Conservation (phyloP, 2,888 invertebrate species). For the Yponomeuta malinellus region DNA sequence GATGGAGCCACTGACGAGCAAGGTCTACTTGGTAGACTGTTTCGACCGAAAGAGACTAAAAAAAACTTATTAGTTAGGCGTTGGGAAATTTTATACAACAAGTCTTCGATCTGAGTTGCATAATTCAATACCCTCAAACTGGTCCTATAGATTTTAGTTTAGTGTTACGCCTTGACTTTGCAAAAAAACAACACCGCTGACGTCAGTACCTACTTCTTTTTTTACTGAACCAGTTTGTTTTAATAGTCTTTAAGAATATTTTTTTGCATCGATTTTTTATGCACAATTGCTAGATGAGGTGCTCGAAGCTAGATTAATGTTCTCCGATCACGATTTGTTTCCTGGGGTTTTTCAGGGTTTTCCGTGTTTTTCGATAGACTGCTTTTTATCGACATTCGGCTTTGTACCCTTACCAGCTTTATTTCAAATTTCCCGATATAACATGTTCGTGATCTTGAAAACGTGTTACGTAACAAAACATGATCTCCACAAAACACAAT, state of each 20-base stretch:
- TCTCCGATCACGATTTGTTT: not conserved
- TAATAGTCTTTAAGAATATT: not conserved
- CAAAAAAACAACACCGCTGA: not conserved
- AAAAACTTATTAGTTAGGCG: not conserved
- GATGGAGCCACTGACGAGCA: too few species aligned
- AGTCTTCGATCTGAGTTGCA: not conserved
- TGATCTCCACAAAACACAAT: too few species aligned
- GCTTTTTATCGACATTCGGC: not conserved
- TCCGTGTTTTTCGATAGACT: not conserved
- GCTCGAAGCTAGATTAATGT: slow-evolving; percentile 3
- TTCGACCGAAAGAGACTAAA: not conserved
- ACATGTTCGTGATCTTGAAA: too few species aligned
- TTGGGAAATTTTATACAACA: not conserved
- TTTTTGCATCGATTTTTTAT: not conserved
- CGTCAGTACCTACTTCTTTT: not conserved
- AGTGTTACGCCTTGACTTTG: not conserved
- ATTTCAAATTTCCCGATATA: too few species aligned
- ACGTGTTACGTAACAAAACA: too few species aligned
- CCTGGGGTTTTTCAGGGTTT: not conserved
- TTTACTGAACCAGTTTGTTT: not conserved
- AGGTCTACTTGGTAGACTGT: too few species aligned
- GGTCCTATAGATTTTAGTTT: slow-evolving; percentile 1
- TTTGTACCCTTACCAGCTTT: not conserved
- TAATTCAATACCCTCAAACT: not conserved
- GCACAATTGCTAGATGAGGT: slow-evolving; percentile 1